Base-by-base conservation (phyloP, 2,888 invertebrate genomes). In the Petrolisthes cinctipes region DNA sequence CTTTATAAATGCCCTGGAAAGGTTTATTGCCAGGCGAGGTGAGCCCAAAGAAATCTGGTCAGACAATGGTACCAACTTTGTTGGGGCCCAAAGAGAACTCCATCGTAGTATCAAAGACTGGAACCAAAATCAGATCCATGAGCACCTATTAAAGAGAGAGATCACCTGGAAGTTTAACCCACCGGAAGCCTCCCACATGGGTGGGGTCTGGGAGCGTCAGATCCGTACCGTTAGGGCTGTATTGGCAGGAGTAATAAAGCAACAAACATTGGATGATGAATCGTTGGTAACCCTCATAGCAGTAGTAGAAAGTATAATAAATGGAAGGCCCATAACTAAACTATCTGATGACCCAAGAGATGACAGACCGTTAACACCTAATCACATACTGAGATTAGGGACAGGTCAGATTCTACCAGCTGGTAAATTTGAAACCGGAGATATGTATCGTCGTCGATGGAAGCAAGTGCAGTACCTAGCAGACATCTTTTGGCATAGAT, bases 181-280 rank as follows among this genome's bases (percentile, higher is more conserved):
- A 7, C 78, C 83, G 3, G 66, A n/a, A 68, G 83, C 86, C 56
- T 86, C 86, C 4, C 78, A 86, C 37, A 82, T 83, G 78, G 86
- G 57, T 5, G 86, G 83, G 61, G 83, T 82, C 7, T 86, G 56
- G 78, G 86, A 82, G 71, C 73, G 86, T n/a, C 84, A 86, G 53
- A 86, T 86, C 37, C 20, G 81, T 4, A 82, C 86, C 56, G 66
- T 82, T 53, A 81, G 86, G 51, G 37, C 9, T 75, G 82, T 57
- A 14, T 66, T 79, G 54, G 66, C 78, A 7, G 84, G 66, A 7
- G n/a, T 78, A 17, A 17, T 78, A 14, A 81, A 75, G 23, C 37
- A 76, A 68, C 86, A 86, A 51, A 68, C 56, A 5, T 7, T 76
- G 37, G 71, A 66, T 76, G 86, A 86, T 80, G 82, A 82, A 56